Conservation (phyloP, 1,140 invertebrate genomes). For the Nixonia krombeini region DNA sequence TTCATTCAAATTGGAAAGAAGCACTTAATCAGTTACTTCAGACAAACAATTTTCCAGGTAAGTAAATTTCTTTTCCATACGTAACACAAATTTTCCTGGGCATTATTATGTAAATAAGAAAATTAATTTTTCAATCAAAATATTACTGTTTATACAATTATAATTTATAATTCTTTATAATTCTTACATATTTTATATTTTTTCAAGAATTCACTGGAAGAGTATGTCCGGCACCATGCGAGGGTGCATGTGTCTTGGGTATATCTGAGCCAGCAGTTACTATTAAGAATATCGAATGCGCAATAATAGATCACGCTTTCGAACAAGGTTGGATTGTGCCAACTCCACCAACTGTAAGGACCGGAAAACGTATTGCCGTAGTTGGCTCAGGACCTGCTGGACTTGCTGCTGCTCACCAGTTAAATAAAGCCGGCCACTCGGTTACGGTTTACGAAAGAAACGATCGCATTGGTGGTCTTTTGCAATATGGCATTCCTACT, state of each 20-base stretch:
- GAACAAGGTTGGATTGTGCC: slow-evolving; percentile 96
- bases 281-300: slow-evolving; percentile 99
- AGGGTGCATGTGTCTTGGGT: slow-evolving; percentile 97
- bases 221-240: slow-evolving; percentile 98
- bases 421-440: slow-evolving; percentile 91
- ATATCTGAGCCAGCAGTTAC: slow-evolving; percentile 97
- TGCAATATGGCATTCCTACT: slow-evolving; percentile 98
- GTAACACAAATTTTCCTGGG: no score
- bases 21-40: slow-evolving; percentile 96
- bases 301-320: slow-evolving; percentile 99
- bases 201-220: slow-evolving; percentile 96
- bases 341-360: slow-evolving; percentile 79
- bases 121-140: not conserved
- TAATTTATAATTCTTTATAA: slow-evolving; percentile 11
- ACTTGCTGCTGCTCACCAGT: slow-evolving; percentile 95
- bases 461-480: slow-evolving; percentile 92
- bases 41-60: slow-evolving; percentile 96
- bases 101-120: no score
- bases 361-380: slow-evolving; percentile 91
- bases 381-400: slow-evolving; percentile 97
- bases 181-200: slow-evolving; percentile 31
- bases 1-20: slow-evolving; percentile 95
- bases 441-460: slow-evolving; percentile 98
- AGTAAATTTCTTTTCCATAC: no score
- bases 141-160: not conserved